Evolutionary conservation across 2,888 invertebrate genomes (phyloP), one percentile per base, ranked within the genome.

Genomic region (Eurois occulta): DNA sequence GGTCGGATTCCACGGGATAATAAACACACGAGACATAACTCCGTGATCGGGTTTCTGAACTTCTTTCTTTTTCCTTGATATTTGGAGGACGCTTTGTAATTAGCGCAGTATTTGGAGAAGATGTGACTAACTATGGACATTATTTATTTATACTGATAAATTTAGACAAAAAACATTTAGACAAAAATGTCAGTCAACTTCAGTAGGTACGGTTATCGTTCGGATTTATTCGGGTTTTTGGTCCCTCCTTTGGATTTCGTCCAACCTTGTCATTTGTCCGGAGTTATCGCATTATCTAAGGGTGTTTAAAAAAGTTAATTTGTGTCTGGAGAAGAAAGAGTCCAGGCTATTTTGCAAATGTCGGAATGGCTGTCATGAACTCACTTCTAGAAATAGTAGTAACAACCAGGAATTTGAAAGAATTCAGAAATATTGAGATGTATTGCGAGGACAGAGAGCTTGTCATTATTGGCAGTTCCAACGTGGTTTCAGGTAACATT

Each of bases 1-100:
- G 91, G 91, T 91, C 92, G 92, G 91, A 93, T 94, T 94, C 92
- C 89, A 87, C 79, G 77, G 85, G 89, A 92, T 92, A 91, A 93
- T 92, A 92, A 90, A 91, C 90, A 90, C 90, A 89, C 82, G 72
- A 68, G 77, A 80, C 86, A 81, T 84, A 84, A 87, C 85, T 77
- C 28, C 24, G 80, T 76, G 88, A 87, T 92, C 90, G 80, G 83
- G 88, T 91, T 91, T 89, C 91, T 77, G 68, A 80, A 75, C 68
- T 77, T 77, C 11, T 70, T 66, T 55, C 5, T 78, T 87, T 81
- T 69, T 77, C 16, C 55, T 65, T 75, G 60, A 60, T 77, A 74
- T 84, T 81, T 84, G 60, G 71, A 74, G 75, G 70, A 24, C 21
- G 18, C n/a, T 76, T 75, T 75, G 77, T 81, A 84, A 81, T 81